Conservation (phyloP, 2,888 invertebrate species). For the Ochropleura plecta region DNA sequence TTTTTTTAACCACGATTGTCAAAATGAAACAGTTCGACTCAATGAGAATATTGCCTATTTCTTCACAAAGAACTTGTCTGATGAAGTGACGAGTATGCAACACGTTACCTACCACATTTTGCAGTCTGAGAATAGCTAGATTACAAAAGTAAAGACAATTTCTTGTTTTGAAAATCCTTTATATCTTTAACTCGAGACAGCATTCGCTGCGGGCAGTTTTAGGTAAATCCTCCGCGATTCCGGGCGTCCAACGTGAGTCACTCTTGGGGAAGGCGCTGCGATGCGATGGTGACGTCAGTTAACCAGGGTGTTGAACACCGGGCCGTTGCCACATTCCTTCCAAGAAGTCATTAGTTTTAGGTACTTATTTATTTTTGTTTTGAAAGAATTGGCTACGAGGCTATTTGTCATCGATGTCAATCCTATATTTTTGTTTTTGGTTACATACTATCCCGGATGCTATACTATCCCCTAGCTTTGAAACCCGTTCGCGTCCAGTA, state of each 20-base stretch:
- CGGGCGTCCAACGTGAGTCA: constrained; percentile 62
- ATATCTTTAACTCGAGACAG: neutral
- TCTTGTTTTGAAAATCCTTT: neutral
- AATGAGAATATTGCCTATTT: neutral
- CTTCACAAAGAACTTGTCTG: neutral
- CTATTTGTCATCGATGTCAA: constrained; percentile 49
- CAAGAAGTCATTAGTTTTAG: constrained; percentile 73
- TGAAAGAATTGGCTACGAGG: constrained; percentile 26
- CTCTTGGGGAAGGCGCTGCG: constrained; percentile 57
- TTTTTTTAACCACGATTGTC: neutral
- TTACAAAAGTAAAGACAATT: neutral
- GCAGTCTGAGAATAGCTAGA: neutral
- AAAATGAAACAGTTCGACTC: neutral
- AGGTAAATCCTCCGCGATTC: constrained; percentile 53
- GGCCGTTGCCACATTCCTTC: constrained; percentile 69
- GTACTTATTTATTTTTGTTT: constrained; percentile 61
- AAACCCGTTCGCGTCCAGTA: neutral
- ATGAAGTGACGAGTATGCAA: neutral
- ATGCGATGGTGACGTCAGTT: constrained; percentile 69
- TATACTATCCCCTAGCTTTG: neutral
- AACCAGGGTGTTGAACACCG: constrained; percentile 62
- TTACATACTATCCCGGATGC: neutral
- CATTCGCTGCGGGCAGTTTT: constrained; percentile 58
- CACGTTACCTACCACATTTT: neutral
- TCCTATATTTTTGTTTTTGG: constrained; percentile 20